A percentile compares a stretch with the other conserved stretches of the same genome.
phyloP scores from a whole-genome alignment of 2,113 vertebrate species.

The Chionodraco myersi region DNA sequence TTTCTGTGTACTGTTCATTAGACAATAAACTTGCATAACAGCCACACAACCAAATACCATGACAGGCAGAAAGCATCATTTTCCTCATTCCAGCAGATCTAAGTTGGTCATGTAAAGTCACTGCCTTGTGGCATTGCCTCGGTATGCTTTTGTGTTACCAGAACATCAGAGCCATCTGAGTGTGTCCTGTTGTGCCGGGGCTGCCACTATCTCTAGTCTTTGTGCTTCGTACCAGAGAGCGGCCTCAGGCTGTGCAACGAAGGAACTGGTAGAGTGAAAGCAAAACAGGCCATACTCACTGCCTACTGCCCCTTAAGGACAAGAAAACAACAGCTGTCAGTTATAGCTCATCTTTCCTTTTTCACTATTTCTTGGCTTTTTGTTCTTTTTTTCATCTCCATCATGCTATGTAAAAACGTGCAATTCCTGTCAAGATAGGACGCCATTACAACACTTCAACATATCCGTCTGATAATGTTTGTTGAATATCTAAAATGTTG shows the following conservation, averaged over 20 bases:
- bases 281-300: background rate
- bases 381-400: slow-evolving; percentile 19
- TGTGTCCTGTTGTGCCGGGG: slow-evolving; percentile 6
- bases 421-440: background rate
- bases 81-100: slow-evolving; percentile 55
- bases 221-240: slow-evolving; percentile 33
- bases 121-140: slow-evolving; percentile 23
- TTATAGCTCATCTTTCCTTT: slow-evolving; percentile 1
- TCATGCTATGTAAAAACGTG: slow-evolving; percentile 9
- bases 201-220: slow-evolving; percentile 32
- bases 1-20: background rate
- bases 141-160: slow-evolving; percentile 38
- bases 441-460: slow-evolving; percentile 7
- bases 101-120: slow-evolving; percentile 35
- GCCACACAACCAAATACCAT: background rate
- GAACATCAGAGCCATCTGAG: slow-evolving; percentile 18
- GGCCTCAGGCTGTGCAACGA: slow-evolving; percentile 22
- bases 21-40: slow-evolving; percentile 20
- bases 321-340: slow-evolving; percentile 20
- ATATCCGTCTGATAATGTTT: slow-evolving; percentile 20
- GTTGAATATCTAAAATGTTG: slow-evolving; percentile 29
- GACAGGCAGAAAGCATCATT: slow-evolving; percentile 22
- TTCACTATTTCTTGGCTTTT: background rate
- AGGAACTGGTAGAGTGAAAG: slow-evolving; percentile 44
- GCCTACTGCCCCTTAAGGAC: slow-evolving; percentile 18